Percentiles rank a stretch among this genome's conserved stretches.
Evolutionary conservation across 2,797 vertebrate species (phyloP).

Genomic region (Rhadinocentrus ornatus): DNA sequence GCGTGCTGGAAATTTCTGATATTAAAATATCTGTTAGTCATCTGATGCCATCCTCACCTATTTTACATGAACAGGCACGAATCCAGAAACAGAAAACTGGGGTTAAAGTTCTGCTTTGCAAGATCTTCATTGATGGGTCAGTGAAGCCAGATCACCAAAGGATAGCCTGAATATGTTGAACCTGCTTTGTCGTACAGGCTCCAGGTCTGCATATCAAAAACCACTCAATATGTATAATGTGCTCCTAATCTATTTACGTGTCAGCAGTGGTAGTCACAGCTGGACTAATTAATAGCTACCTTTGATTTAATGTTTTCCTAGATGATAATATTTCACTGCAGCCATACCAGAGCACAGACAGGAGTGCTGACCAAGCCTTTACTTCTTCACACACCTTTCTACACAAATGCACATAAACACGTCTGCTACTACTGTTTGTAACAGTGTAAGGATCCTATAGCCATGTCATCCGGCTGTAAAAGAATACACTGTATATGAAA

Average conservation of each 20-base stretch:
- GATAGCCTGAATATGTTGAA: neutral
- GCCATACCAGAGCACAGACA: constrained; percentile 35
- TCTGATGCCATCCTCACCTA: neutral
- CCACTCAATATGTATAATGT: neutral
- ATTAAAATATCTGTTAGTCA: neutral
- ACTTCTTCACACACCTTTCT: constrained; percentile 19
- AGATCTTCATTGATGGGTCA: neutral
- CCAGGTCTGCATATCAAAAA: neutral
- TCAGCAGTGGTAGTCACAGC: constrained; percentile 50
- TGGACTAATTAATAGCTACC: constrained; percentile 71
- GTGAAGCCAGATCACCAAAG: neutral
- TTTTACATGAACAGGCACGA: neutral
- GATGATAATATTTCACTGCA: constrained; percentile 61
- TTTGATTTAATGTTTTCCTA: constrained; percentile 73
- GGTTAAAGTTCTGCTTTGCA: no score
- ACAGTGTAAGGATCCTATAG: constrained; percentile 13
- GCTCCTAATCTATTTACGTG: constrained; percentile 46
- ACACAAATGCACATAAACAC: constrained; percentile 3
- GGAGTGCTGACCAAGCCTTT: constrained; percentile 63
- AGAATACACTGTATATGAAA: constrained; percentile 9
- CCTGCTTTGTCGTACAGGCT: neutral
- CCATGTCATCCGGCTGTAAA: constrained; percentile 13
- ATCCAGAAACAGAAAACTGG: neutral
- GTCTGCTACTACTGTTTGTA: constrained; percentile 13
- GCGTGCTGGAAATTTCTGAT: neutral